Evolutionary conservation across 2,797 vertebrate genomes (phyloP), one percentile per base, ranked within the genome.

Genomic region (Peromyscus eremicus): DNA sequence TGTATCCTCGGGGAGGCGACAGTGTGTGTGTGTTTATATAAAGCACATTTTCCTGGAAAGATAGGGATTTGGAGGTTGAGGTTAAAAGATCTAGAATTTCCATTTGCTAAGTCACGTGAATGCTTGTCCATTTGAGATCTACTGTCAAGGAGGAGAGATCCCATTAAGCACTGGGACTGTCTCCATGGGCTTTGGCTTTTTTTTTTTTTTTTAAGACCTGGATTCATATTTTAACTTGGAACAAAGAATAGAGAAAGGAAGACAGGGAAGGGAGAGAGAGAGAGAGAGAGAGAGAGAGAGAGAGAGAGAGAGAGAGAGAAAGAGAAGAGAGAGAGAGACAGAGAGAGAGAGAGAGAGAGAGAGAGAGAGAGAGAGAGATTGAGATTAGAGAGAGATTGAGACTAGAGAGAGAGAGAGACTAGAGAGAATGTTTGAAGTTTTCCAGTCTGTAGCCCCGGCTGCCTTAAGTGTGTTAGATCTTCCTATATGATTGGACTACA

Each of bases 81-180:
- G 91, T 92, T 87, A 94, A 94, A 76, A 92, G 46, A 96, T 43
- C 27, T 62, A 89, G 94, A 96, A 40, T 96, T 96, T 94, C 88
- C 85, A 81, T 96, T 89, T 91, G 84, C 60, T 19, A 40, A 66
- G n/a, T 60, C 27, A 92, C 76, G 64, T 89, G 55, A 93, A 9
- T 85, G 97, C 84, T 90, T 92, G 86, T 79, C 94, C 55, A 77
- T 43, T 49, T 93, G 92, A 93, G 86, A 92, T 64, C 57, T 62
- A 14, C 80, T 92, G 91, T 82, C 91, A 96, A 73, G 46, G 40
- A 43, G 43, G 70, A 96, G 82, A 83, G 81, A 92, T 64, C 14
- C 21, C 79, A 96, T 73, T 80, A 57, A 91, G 77, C 21, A 16
- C 3, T 32, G 70, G 12, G 27, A 4, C 14, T 92, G 66, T 57